Base-by-base conservation (phyloP, 2,797 vertebrate genomes). In the Rallus crepitans region DNA sequence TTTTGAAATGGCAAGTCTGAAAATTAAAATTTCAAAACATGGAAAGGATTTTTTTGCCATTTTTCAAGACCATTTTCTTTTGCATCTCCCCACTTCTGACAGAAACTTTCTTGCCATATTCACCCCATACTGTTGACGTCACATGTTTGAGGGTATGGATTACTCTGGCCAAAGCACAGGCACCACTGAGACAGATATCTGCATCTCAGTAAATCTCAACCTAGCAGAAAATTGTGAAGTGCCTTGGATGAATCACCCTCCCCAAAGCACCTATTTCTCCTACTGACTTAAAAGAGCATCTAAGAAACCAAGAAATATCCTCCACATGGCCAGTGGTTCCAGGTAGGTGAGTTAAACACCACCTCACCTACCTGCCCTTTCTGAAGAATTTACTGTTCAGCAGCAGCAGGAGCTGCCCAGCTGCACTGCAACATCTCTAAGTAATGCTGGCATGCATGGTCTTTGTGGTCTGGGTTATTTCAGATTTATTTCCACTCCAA, bases 401-500 rank as follows among this genome's bases (percentile, higher is more conserved):
- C 40, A 65, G 35, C 25, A 60, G 12, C 7, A 81, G 40, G n/a
- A 61, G 9, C 16, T 57, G 18, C 9, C 39, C 80, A 79, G 42
- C 15, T 87, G 42, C 64, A 72, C 47, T 53, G 35, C 9, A 84
- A 50, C n/a, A 56, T 35, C 70, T 68, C 39, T 15, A 4, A 66
- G 56, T 1, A 1, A 24, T 27, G 19, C 15, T 95, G 66, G 35
- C 35, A 31, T 4, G 4, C 37, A 40, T n/a, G 21, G 31, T 21
- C 52, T 79, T 61, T 64, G 45, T 50, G 31, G 24, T 60, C 81
- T 77, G 48, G 4, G 39, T 82, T 84, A 59, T n/a, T 82, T 66
- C 40, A 91, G 47, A 72, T 79, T 76, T 90, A 73, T 86, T 91
- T 82, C 52, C 85, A 82, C 39, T 84, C 39, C 56, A 85, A 30